Evolutionary conservation across 2,888 invertebrate species (phyloP), one percentile per base, ranked within the genome.

Genomic region (Suillia variegata): DNA sequence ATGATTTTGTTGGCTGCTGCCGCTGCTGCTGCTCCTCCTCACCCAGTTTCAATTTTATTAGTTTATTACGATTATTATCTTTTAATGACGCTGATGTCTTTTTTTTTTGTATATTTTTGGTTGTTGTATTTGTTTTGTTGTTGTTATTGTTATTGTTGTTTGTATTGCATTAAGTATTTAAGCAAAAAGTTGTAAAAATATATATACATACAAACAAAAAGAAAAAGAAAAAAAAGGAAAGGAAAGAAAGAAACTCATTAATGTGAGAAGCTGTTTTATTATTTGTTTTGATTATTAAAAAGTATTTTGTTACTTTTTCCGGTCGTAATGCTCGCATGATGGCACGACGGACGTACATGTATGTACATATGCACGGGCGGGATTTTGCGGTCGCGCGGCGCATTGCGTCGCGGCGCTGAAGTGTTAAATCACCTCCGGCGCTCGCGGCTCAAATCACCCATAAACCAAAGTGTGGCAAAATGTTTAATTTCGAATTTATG

Each of bases 201-300:
- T n/a, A n/a, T n/a, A n/a, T n/a, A n/a, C n/a, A n/a, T n/a, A n/a
- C n/a, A n/a, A n/a, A n/a, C n/a, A n/a, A n/a, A n/a, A n/a, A n/a
- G n/a, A n/a, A n/a, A n/a, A n/a, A n/a, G n/a, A n/a, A n/a, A n/a
- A n/a, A n/a, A n/a, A n/a, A n/a, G n/a, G n/a, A n/a, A n/a, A n/a
- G n/a, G n/a, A n/a, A n/a, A n/a, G n/a, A n/a, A n/a, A n/a, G n/a
- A n/a, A n/a, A n/a, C n/a, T n/a, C 17, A 22, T 63, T 70, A 75
- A 74, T 68, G 75, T 75, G 74, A 67, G 70, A 76, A 70, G 68
- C 67, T 73, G 71, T 77, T 75, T 75, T 75, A 75, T 77, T 75
- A 71, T 78, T 78, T 75, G 78, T 78, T 75, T 71, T 76, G 75
- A 76, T 75, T 70, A 74, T 75, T 69, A 74, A 75, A 76, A 74